phyloP scores from a whole-genome alignment of 1,140 invertebrate genomes.

The Venturia canescens region DNA sequence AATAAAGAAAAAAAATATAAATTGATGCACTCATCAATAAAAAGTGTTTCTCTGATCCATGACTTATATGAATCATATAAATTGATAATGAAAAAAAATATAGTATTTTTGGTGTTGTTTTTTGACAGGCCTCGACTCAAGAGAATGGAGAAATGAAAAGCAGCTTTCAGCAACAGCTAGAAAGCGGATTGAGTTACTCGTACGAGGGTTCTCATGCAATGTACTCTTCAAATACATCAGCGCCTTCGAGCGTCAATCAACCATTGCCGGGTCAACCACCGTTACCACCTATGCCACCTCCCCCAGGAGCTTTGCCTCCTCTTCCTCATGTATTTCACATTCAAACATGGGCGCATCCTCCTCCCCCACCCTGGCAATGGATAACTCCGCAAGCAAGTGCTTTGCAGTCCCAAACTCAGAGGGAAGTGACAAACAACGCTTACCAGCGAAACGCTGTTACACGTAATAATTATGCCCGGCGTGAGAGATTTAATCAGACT shows the following conservation, averaged over 20 bases:
- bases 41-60: too few relatives aligned
- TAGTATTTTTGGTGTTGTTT: conserved; percentile 36
- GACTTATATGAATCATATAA: not conserved
- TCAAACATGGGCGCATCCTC: conserved; percentile 69
- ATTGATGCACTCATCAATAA: too few relatives aligned
- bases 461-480: conserved; percentile 66
- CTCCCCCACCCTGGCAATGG: conserved; percentile 71
- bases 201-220: conserved; percentile 64
- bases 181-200: conserved; percentile 59
- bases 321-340: conserved; percentile 71
- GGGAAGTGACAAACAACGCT: conserved; percentile 59
- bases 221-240: conserved; percentile 59
- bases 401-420: conserved; percentile 61
- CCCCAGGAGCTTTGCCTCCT: conserved; percentile 67
- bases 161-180: conserved; percentile 60
- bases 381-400: conserved; percentile 69
- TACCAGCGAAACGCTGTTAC: conserved; percentile 68
- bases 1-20: too few relatives aligned
- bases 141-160: conserved; percentile 66
- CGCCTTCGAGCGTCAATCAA: conserved; percentile 64
- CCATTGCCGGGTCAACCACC: conserved; percentile 74
- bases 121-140: conserved; percentile 57
- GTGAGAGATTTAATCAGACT: conserved; percentile 70
- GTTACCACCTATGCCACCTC: conserved; percentile 74
- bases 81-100: not conserved